Evolutionary conservation across 2,113 vertebrate genomes (phyloP).

Genomic region (Myodes glareolus): DNA sequence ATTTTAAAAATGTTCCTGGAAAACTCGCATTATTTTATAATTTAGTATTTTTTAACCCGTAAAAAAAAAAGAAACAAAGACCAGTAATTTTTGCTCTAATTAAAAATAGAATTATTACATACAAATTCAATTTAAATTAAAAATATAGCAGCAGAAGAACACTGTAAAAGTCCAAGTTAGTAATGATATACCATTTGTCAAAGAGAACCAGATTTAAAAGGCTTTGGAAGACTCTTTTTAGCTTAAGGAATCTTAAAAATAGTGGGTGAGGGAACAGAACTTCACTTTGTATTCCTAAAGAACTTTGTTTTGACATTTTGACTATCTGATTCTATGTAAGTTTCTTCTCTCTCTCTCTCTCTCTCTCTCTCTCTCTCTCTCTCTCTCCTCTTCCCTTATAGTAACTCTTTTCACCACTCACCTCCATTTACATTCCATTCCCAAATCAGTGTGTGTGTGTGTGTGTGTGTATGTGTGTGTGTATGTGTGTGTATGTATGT

Average conservation of each 20-base stretch:
- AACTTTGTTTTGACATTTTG: slow-evolving; percentile 4
- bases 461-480: too few relatives aligned
- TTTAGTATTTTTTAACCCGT: background rate
- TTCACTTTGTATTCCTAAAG: background rate
- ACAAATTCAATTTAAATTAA: background rate
- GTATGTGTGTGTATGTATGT: too few relatives aligned
- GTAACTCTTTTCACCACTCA: too few relatives aligned
- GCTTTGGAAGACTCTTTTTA: background rate
- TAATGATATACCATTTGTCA: slow-evolving; percentile 54
- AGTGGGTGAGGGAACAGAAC: background rate
- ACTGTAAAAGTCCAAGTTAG: slow-evolving; percentile 58
- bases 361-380: background rate
- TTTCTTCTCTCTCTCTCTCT: background rate
- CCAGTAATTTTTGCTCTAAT: background rate
- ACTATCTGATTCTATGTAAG: background rate
- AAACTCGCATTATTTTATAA: background rate
- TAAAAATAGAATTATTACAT: slow-evolving; percentile 16
- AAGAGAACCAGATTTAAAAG: background rate
- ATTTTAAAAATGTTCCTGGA: background rate
- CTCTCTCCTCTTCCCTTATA: background rate
- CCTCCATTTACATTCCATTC: background rate
- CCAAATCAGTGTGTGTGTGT: too few relatives aligned
- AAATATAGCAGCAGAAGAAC: slow-evolving; percentile 35
- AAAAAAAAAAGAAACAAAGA: background rate
- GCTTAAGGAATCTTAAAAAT: background rate